phyloP scores from a whole-genome alignment of 2,888 invertebrate species.

The Diogma glabrata region DNA sequence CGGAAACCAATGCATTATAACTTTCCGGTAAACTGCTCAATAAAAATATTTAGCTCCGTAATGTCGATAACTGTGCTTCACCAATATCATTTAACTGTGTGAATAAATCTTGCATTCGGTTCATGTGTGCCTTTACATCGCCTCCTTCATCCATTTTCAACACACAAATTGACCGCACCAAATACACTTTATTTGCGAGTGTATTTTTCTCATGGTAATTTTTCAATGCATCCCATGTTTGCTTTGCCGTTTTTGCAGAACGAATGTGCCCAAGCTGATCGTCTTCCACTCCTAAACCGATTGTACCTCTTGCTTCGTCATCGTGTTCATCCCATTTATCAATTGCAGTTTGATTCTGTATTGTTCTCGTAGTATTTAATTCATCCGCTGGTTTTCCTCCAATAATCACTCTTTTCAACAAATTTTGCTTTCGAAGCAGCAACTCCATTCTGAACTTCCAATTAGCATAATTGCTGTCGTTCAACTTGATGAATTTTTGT shows the following conservation, averaged over 20 bases:
- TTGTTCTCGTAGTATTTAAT: not conserved
- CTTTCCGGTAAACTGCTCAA: conserved; percentile 12
- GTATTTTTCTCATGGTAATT: conserved; percentile 4
- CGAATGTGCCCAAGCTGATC: conserved; percentile 12
- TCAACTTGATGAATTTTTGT: not conserved
- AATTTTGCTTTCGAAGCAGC: conserved; percentile 15
- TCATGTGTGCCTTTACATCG: conserved; percentile 15
- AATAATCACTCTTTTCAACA: conserved; percentile 8
- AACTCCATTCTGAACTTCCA: conserved; percentile 17
- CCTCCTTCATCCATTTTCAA: conserved; percentile 16
- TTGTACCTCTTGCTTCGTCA: conserved; percentile 13
- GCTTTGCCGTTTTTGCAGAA: conserved; percentile 8
- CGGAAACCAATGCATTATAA: no score
- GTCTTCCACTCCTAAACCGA: conserved; percentile 13
- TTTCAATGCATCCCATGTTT: conserved; percentile 11
- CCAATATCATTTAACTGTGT: conserved; percentile 13
- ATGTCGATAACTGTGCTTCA: no score
- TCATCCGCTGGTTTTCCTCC: conserved; percentile 8
- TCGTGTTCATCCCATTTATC: conserved; percentile 11
- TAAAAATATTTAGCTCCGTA: no score
- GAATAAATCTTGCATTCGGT: conserved; percentile 15
- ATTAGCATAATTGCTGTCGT: conserved; percentile 26
- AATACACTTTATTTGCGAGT: not conserved
- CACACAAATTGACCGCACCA: conserved; percentile 5
- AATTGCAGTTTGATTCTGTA: not conserved